Conservation (phyloP, 2,113 vertebrate species). For the Phaetusa simplex region DNA sequence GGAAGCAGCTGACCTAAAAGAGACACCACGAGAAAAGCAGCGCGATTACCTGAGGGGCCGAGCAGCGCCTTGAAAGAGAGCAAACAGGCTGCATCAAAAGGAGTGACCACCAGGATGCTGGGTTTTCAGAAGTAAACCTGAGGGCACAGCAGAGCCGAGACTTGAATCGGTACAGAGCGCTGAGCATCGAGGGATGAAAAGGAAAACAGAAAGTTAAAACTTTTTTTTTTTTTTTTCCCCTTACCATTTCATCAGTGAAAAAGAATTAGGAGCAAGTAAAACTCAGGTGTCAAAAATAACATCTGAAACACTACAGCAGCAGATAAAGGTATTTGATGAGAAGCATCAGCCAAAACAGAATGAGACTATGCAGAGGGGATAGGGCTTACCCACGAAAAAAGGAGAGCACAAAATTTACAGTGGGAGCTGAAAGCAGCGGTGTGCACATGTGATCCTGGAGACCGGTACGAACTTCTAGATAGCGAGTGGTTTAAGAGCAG, state of each 20-base stretch:
- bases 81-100: slow-evolving; percentile 46
- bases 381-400: background rate
- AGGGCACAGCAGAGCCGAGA: slow-evolving; percentile 23
- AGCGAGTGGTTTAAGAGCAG: background rate
- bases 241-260: slow-evolving; percentile 36
- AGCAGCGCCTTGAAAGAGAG: slow-evolving; percentile 45
- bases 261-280: slow-evolving; percentile 36
- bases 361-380: background rate
- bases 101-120: slow-evolving; percentile 31
- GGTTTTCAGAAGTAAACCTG: slow-evolving; percentile 39
- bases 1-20: slow-evolving; percentile 9
- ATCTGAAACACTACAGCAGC: background rate
- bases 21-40: background rate
- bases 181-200: slow-evolving; percentile 30
- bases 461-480: background rate
- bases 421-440: background rate
- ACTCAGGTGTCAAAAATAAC: slow-evolving; percentile 31
- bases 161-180: background rate
- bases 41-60: background rate
- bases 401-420: background rate
- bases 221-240: background rate
- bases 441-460: background rate
- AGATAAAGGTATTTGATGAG: background rate
- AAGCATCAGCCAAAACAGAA: background rate
- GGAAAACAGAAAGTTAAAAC: slow-evolving; percentile 9